Percentiles rank a stretch among this genome's conserved stretches.
These are phyloP conservation scores for Pelecanoides urinatrix DNA, from an alignment of 2,113 vertebrate genomes.

Conservation along the genomic window DNA sequence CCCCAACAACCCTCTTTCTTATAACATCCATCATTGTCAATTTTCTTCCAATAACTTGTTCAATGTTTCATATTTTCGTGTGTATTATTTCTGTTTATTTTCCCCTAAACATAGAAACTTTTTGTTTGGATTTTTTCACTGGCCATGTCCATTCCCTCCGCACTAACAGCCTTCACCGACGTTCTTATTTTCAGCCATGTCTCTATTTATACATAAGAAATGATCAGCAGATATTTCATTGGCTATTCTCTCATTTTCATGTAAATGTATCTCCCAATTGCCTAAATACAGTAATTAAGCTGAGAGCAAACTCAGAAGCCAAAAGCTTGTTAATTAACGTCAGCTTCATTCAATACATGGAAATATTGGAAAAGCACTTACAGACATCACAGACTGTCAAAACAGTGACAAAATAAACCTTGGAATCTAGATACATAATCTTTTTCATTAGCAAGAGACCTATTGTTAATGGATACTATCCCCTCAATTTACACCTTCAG, in stretches of 20 bases:
- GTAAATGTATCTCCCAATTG: constrained; percentile 8
- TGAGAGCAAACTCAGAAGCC: constrained; percentile 23
- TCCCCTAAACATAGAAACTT: background rate
- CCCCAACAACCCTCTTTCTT: background rate
- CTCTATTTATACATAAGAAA: background rate
- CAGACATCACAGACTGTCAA: constrained; percentile 17
- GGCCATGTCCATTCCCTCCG: background rate
- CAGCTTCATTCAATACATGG: constrained; percentile 16
- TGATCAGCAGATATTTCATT: background rate
- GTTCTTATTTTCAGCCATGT: background rate
- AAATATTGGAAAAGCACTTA: constrained; percentile 57
- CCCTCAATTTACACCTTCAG: background rate
- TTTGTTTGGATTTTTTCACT: background rate
- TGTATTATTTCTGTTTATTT: background rate
- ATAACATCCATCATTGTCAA: background rate
- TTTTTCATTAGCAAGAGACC: constrained; percentile 15
- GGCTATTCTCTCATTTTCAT: constrained; percentile 9
- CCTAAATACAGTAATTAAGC: constrained; percentile 35
- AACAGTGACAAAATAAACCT: constrained; percentile 49
- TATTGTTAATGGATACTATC: constrained; percentile 7
- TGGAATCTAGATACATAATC: background rate
- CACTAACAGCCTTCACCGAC: too few species aligned
- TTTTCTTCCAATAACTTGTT: background rate
- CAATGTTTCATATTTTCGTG: background rate
- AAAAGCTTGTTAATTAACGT: constrained; percentile 31